Evolutionary conservation across 2,113 vertebrate species (phyloP).

Genomic region (Drymodes brunneopygia): DNA sequence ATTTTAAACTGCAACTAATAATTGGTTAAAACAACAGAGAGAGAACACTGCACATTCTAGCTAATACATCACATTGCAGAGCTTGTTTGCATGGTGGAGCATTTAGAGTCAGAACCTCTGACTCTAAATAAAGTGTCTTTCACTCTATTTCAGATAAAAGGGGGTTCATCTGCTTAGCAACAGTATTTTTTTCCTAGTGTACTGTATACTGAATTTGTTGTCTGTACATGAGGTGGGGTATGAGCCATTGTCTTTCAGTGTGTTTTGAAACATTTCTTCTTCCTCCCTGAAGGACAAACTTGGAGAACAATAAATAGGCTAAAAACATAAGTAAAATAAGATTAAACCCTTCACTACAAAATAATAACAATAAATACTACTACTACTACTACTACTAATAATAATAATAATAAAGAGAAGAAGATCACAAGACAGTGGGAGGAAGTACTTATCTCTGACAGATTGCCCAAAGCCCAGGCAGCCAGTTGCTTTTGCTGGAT

Average conservation of each 20-base stretch:
- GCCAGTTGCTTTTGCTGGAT: neutral
- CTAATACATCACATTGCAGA: neutral
- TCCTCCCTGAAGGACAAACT: neutral
- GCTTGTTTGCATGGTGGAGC: neutral
- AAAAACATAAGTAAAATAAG: neutral
- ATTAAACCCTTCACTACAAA: neutral
- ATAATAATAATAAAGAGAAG: neutral
- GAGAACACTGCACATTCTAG: neutral
- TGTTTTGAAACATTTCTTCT: neutral
- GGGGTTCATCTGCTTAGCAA: neutral
- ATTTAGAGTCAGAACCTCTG: neutral
- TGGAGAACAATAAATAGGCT: neutral
- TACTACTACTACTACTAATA: rapidly evolving
- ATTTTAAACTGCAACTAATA: neutral
- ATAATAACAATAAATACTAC: neutral
- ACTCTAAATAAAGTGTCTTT: neutral
- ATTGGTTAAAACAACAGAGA: neutral
- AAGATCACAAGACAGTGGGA: neutral
- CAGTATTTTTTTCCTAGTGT: neutral
- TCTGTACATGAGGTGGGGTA: neutral
- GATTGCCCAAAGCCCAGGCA: neutral
- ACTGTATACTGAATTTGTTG: neutral
- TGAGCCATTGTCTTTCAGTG: neutral
- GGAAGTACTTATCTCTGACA: neutral
- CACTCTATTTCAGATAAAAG: neutral